Base-by-base conservation (phyloP, 2,888 invertebrate species). In the Aelia acuminata region DNA sequence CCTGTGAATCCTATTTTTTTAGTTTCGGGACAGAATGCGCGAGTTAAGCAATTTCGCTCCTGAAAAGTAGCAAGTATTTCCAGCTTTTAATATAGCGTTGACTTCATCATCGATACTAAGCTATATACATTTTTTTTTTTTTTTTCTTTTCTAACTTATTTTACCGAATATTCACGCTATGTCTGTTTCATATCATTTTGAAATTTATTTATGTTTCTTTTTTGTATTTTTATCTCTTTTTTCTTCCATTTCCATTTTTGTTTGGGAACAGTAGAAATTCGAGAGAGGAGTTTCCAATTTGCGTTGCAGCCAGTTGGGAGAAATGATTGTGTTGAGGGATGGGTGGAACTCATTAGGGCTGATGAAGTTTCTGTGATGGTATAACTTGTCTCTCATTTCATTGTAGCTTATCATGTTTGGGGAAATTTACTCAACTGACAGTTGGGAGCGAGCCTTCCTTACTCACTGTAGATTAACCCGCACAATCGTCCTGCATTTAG, bases 401-500 rank as follows among this genome's bases (percentile, higher is more conserved):
- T 80, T 80, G 80, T 80, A 80, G 43, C 80, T 80, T 39, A 80
- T 80, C 11, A 80, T 80, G 43, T 80, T 70, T 35, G 63, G 31
- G n/a, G 31, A 70, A 70, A 70, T 70, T 43, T n/a, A 35, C 80
- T 43, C 35, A 11, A 13, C 80, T 80, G 80, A 80, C 80, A 80
- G 43, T 43, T n/a, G 11, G 43, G 80, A 43, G 22, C 80, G 80
- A 43, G 22, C 80, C 80, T 80, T 47, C 80, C 3, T 10, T 80
- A 47, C 43, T 18, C 35, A 5, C 3, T 2, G 80, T 80, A 80
- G 80, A 47, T 35, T 43, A 47, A 80, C 80, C 80, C 39, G 80
- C 80, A 80, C 43, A 80, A n/a, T 43, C 80, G 39, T 43, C 80
- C n/a, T 43, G 80, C 43, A 80, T 80, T 80, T 80, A 80, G 80